phyloP scores from a whole-genome alignment of 2,888 invertebrate genomes.

The Ptychoptera contaminata region DNA sequence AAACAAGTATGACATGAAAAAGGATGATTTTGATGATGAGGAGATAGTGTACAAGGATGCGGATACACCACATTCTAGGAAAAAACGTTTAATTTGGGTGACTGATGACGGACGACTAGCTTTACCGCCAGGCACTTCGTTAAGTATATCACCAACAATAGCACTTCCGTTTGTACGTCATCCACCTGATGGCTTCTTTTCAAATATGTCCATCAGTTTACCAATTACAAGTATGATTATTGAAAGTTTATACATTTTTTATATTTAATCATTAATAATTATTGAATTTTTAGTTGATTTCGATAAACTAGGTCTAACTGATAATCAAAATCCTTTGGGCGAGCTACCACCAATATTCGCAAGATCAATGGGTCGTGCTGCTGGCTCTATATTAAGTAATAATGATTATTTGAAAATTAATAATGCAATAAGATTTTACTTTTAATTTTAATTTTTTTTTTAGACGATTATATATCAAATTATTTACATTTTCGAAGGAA shows the following conservation, averaged over 20 bases:
- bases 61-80: slow-evolving; percentile 49
- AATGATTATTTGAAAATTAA: no score
- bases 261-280: slow-evolving; percentile 2
- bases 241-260: not conserved
- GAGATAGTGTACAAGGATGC: not conserved
- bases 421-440: slow-evolving; percentile 28
- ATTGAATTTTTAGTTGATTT: slow-evolving; percentile 52
- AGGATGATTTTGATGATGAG: not conserved
- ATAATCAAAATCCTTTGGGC: slow-evolving; percentile 75
- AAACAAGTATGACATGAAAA: not conserved
- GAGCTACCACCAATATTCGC: slow-evolving; percentile 61
- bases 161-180: slow-evolving; percentile 70
- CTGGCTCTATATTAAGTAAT: slow-evolving; percentile 45
- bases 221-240: slow-evolving; percentile 62
- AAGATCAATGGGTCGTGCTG: slow-evolving; percentile 57
- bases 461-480: slow-evolving; percentile 53
- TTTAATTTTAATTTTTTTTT: not conserved
- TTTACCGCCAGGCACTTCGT: slow-evolving; percentile 64
- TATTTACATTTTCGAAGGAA: slow-evolving; percentile 47
- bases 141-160: slow-evolving; percentile 64
- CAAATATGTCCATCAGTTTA: slow-evolving; percentile 68
- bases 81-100: slow-evolving; percentile 71
- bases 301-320: slow-evolving; percentile 71
- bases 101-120: slow-evolving; percentile 73
- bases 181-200: slow-evolving; percentile 72